A percentile compares a stretch with the other conserved stretches of the same genome.
Evolutionary conservation across 2,888 invertebrate species (phyloP).

Genomic region (Acrobasis consociella): DNA sequence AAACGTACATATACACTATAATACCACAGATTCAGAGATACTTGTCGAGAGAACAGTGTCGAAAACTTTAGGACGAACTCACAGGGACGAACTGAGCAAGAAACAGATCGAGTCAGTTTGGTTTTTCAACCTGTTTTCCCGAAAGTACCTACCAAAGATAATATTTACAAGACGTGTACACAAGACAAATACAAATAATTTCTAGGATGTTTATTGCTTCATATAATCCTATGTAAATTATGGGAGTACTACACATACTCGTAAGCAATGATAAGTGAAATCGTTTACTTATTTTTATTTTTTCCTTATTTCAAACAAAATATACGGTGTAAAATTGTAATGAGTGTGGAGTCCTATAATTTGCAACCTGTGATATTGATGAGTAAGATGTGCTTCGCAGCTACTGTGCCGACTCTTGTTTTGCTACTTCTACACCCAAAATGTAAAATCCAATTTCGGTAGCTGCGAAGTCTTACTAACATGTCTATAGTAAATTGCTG

Average conservation of each 20-base stretch:
- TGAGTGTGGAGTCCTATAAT: slow-evolving; percentile 35
- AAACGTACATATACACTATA: too few relatives aligned
- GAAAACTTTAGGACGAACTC: too few relatives aligned
- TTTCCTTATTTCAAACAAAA: slow-evolving; percentile 1
- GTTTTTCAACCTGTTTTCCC: too few relatives aligned
- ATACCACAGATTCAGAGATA: too few relatives aligned
- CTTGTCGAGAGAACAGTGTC: too few relatives aligned
- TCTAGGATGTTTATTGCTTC: slow-evolving; percentile 38
- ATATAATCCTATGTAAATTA: slow-evolving; percentile 34
- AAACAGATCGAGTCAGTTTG: too few relatives aligned
- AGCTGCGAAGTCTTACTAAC: slow-evolving; percentile 51
- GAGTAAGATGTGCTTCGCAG: slow-evolving; percentile 45
- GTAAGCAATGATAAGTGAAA: too few relatives aligned
- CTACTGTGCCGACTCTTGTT: slow-evolving; percentile 43
- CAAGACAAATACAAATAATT: background rate
- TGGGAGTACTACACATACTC: slow-evolving; percentile 29
- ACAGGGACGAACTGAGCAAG: too few relatives aligned
- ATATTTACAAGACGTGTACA: too few relatives aligned
- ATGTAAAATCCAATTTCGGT: slow-evolving; percentile 39
- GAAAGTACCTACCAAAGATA: too few relatives aligned
- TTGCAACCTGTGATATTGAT: slow-evolving; percentile 26
- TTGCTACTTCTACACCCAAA: slow-evolving; percentile 30
- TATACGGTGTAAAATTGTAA: slow-evolving; percentile 7
- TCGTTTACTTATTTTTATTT: background rate
- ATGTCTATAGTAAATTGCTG: slow-evolving; percentile 35